Conservation (phyloP, 2,113 vertebrate genomes). For the Pseudorectes ferrugineus region DNA sequence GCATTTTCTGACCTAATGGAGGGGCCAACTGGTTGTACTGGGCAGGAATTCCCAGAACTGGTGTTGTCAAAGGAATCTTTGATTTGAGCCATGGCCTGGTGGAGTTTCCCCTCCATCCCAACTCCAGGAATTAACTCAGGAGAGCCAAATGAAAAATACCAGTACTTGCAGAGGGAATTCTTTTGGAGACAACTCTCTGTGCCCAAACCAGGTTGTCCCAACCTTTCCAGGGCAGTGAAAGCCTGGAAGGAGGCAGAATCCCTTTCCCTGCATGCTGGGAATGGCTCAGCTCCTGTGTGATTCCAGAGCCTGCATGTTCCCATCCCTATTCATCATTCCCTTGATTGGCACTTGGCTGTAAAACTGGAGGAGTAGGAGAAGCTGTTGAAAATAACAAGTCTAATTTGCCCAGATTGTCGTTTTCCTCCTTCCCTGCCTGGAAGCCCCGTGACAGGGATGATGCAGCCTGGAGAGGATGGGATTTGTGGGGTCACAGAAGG, state of each 20-base stretch:
- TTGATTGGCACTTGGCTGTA: constrained; percentile 38
- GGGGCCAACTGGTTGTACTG: not conserved
- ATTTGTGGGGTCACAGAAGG: not conserved
- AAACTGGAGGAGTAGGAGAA: constrained; percentile 4
- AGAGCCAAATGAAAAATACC: not conserved
- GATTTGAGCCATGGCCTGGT: not conserved
- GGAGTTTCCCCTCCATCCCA: not conserved
- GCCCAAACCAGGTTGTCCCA: not conserved
- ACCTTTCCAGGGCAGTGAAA: not conserved
- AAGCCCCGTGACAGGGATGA: not conserved
- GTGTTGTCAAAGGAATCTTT: not conserved
- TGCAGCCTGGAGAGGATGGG: not conserved
- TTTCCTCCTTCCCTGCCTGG: not conserved
- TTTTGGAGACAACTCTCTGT: not conserved
- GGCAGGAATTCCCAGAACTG: not conserved
- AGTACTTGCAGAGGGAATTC: not conserved
- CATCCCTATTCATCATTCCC: not conserved
- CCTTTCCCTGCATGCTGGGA: not conserved
- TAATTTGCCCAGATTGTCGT: constrained; percentile 28
- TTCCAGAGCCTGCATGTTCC: not conserved
- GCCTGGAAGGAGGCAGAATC: not conserved
- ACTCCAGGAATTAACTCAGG: not conserved
- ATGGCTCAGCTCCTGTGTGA: not conserved
- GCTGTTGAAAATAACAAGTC: constrained; percentile 24
- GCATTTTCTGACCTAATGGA: not conserved